Conservation (phyloP, 2,888 invertebrate species). For the Agrilus mali region DNA sequence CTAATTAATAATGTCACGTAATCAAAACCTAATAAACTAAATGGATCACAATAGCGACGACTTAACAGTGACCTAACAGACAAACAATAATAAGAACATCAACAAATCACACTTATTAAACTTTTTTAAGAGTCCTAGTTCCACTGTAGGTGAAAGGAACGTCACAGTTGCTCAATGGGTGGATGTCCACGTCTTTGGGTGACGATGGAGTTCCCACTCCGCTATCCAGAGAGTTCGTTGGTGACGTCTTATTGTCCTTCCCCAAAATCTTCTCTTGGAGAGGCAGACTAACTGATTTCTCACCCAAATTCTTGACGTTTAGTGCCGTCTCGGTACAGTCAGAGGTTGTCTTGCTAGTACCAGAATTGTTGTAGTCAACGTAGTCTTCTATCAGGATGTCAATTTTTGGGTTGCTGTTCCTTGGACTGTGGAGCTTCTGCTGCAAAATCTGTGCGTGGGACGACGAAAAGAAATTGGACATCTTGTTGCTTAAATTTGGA, state of each 20-base stretch:
- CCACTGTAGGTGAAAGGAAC: constrained; percentile 72
- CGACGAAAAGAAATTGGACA: constrained; percentile 49
- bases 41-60: no score
- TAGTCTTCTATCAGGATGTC: constrained; percentile 30
- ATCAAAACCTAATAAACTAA: no score
- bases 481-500: constrained; percentile 14
- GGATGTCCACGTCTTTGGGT: constrained; percentile 33
- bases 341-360: constrained; percentile 2
- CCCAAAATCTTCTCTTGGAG: constrained; percentile 8
- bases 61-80: no score
- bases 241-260: constrained; percentile 25
- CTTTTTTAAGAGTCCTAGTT: constrained; percentile 65
- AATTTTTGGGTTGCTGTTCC: constrained; percentile 17
- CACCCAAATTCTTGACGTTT: constrained; percentile 10
- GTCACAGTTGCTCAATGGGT: constrained; percentile 68
- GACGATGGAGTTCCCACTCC: constrained; percentile 54
- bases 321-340: constrained; percentile 7
- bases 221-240: constrained; percentile 39
- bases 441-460: constrained; percentile 58
- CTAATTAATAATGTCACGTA: no score
- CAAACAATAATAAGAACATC: no score
- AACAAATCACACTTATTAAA: constrained; percentile 22
- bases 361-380: constrained; percentile 6
- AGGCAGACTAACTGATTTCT: constrained; percentile 27
- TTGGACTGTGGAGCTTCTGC: constrained; percentile 40